Evolutionary conservation across 1,140 invertebrate species (phyloP).

Genomic region (Temnothorax longispinosus): DNA sequence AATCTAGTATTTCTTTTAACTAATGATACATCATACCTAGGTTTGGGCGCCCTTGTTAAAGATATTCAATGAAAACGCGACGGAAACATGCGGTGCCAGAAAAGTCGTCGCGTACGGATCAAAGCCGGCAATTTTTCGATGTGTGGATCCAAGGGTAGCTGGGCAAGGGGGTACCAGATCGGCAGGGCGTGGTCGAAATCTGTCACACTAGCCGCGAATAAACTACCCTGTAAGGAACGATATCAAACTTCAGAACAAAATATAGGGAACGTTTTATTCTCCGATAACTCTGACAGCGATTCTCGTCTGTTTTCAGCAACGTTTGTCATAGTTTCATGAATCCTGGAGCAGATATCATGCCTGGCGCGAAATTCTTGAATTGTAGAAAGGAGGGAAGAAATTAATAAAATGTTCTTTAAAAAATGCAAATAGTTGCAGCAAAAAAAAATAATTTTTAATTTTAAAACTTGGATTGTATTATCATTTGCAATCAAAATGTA

Average conservation of each 20-base stretch:
- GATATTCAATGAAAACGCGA: slow-evolving; percentile 23
- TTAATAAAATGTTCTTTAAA: not conserved
- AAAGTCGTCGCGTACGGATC: slow-evolving; percentile 55
- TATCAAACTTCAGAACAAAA: slow-evolving; percentile 45
- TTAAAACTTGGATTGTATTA: not conserved
- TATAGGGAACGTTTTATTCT: not conserved
- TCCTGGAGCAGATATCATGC: not conserved
- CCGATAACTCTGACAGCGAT: slow-evolving; percentile 4
- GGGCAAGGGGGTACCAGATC: slow-evolving; percentile 80
- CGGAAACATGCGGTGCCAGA: slow-evolving; percentile 46
- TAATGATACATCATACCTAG: not conserved
- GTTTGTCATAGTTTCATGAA: not conserved
- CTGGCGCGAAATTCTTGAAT: not conserved
- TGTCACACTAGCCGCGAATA: slow-evolving; percentile 85
- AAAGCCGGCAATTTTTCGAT: slow-evolving; percentile 70
- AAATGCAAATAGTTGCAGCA: not conserved
- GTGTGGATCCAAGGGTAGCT: slow-evolving; percentile 59
- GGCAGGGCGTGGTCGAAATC: slow-evolving; percentile 86
- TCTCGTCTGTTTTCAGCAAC: not conserved
- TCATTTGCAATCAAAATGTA: not conserved
- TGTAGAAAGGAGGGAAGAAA: not conserved
- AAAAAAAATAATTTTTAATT: not conserved
- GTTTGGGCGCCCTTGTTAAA: slow-evolving; percentile 36
- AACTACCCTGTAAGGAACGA: slow-evolving; percentile 73
- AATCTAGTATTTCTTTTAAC: not conserved